Base-by-base conservation (phyloP, 1,140 invertebrate species). In the Phymastichus coffea region DNA sequence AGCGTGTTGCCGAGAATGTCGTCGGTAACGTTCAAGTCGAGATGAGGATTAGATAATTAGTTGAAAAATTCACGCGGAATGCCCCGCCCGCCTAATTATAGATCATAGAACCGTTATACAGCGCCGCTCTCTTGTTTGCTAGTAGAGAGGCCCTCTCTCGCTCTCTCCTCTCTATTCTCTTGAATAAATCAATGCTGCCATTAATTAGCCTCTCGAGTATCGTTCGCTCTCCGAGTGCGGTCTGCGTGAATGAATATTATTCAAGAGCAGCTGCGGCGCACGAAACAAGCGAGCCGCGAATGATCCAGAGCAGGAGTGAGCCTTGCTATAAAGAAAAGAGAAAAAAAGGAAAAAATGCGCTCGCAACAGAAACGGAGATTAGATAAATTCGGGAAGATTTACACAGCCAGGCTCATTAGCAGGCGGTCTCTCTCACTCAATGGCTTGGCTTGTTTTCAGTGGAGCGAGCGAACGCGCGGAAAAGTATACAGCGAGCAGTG, bases 321-420 rank as follows among this genome's bases (percentile, higher is more conserved):
- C 15, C 23, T 48, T 57, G 33, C n/a, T n/a, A n/a, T n/a, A n/a
- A n/a, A n/a, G n/a, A n/a, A n/a, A n/a, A n/a, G n/a, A n/a, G n/a
- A n/a, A n/a, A n/a, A n/a, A n/a, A n/a, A n/a, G n/a, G n/a, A n/a
- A n/a, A n/a, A n/a, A n/a, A n/a, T n/a, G n/a, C n/a, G n/a, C n/a
- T n/a, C n/a, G 38, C 33, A 49, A 35, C 40, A 43, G 40, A n/a
- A 22, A 22, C 22, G 37, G 4, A 7, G 55, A 57, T 49, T 30
- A 57, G 55, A 57, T 57, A 57, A 57, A 57, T 57, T 57, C 49
- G 20, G n/a, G 46, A 49, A 57, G 55, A 57, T 49, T 49, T 57
- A 57, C 26, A 41, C 1, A 20, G n/a, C 44, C 7, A 22, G 15
- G 19, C 19, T 19, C 10, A 57, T 22, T 25, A 14, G 19, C 41